Evolutionary conservation across 2,113 vertebrate species (phyloP).

Genomic region (Lagenorhynchus albirostris): DNA sequence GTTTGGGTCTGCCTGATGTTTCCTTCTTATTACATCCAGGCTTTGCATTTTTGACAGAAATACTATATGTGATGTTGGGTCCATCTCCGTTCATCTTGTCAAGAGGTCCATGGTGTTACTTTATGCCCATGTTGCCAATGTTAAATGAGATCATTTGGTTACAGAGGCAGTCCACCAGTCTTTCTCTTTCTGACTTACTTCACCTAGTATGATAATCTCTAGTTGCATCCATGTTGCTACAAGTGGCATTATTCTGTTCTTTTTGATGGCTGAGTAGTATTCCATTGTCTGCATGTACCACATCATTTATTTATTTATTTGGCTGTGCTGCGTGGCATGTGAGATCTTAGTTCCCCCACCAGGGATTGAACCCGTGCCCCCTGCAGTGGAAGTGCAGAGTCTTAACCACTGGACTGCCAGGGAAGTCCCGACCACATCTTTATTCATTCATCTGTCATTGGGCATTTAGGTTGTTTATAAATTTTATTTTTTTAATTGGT

Average conservation of each 20-base stretch:
- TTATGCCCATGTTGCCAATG: neutral
- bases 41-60: neutral
- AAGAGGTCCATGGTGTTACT: neutral
- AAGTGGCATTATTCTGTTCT: accelerated
- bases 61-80: neutral
- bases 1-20: neutral
- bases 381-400: too few relatives aligned
- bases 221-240: accelerated
- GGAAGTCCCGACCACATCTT: too few relatives aligned
- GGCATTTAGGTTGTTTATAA: neutral
- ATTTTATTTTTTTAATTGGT: neutral
- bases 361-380: too few relatives aligned
- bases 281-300: accelerated
- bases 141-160: neutral
- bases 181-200: accelerated
- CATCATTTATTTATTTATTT: neutral
- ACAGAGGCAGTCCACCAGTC: neutral
- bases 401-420: too few relatives aligned
- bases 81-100: neutral
- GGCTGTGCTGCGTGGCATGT: too few relatives aligned
- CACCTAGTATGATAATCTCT: neutral
- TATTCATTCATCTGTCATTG: neutral
- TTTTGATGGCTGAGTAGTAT: accelerated
- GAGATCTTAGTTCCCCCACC: too few relatives aligned
- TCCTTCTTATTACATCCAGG: neutral